These are phyloP conservation scores for Suncus etruscus DNA, from an alignment of 2,113 vertebrate species.

Conservation along the genomic window DNA sequence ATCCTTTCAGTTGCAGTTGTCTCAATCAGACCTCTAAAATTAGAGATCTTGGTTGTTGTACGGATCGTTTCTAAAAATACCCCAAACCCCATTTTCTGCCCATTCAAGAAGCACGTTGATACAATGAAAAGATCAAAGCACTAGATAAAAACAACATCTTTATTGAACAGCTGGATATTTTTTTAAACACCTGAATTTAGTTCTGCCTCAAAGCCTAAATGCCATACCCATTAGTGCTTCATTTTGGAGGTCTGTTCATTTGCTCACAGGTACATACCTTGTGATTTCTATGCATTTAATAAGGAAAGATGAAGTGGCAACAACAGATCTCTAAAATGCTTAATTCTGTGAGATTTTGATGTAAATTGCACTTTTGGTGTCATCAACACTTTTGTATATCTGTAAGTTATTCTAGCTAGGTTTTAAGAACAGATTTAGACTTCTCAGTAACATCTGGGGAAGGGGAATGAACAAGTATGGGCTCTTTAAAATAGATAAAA, in stretches of 20 bases:
- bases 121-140: conserved; percentile 49
- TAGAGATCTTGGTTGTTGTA: no score
- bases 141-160: conserved; percentile 60
- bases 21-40: no score
- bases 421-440: conserved; percentile 68
- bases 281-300: conserved; percentile 74
- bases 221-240: conserved; percentile 53
- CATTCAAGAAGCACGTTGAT: background rate
- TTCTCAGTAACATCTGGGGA: conserved; percentile 71
- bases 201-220: conserved; percentile 58
- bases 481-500: conserved; percentile 65
- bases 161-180: conserved; percentile 56
- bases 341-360: conserved; percentile 66
- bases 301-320: conserved; percentile 70
- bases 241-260: conserved; percentile 68
- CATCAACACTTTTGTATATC: conserved; percentile 63
- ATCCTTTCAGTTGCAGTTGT: no score
- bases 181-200: conserved; percentile 67
- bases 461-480: conserved; percentile 64
- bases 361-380: conserved; percentile 75
- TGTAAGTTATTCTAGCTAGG: conserved; percentile 56
- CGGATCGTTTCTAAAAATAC: conserved; percentile 9
- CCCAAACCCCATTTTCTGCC: background rate
- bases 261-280: conserved; percentile 64
- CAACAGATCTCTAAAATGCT: conserved; percentile 53